phyloP scores from a whole-genome alignment of 2,113 vertebrate genomes.

The Globicephala melas region DNA sequence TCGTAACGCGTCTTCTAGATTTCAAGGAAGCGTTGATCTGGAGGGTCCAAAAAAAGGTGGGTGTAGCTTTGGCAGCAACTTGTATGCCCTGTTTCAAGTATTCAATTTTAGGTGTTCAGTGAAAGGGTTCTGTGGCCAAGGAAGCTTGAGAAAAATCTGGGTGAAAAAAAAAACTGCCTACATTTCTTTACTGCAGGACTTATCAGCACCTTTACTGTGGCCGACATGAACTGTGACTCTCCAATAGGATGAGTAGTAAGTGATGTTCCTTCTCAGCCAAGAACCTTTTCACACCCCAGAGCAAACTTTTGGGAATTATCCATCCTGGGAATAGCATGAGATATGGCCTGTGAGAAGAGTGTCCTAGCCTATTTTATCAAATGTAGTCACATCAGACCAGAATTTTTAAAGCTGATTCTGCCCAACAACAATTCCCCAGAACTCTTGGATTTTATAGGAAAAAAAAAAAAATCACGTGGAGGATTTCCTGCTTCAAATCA shows the following conservation, averaged over 20 bases:
- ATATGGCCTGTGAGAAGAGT: neutral
- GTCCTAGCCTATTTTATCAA: neutral
- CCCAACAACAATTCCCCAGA: neutral
- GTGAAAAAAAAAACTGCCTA: neutral
- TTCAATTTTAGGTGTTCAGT: neutral
- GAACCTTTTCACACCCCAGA: neutral
- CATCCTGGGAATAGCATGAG: neutral
- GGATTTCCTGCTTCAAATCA: neutral
- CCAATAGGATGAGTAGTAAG: neutral
- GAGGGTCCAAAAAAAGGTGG: neutral
- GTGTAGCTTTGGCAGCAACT: neutral
- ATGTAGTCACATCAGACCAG: neutral
- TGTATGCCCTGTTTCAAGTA: neutral
- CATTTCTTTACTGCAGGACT: neutral
- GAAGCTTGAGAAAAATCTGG: neutral
- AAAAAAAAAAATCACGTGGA: neutral
- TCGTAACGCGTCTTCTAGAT: neutral
- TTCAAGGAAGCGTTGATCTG: neutral
- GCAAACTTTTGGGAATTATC: neutral
- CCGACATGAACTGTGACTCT: neutral
- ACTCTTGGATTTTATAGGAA: neutral
- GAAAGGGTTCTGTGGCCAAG: neutral
- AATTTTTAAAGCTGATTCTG: neutral
- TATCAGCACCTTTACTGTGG: neutral
- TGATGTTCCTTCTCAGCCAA: neutral